Conservation (phyloP, 2,113 vertebrate species). For the Danionella cerebrum region DNA sequence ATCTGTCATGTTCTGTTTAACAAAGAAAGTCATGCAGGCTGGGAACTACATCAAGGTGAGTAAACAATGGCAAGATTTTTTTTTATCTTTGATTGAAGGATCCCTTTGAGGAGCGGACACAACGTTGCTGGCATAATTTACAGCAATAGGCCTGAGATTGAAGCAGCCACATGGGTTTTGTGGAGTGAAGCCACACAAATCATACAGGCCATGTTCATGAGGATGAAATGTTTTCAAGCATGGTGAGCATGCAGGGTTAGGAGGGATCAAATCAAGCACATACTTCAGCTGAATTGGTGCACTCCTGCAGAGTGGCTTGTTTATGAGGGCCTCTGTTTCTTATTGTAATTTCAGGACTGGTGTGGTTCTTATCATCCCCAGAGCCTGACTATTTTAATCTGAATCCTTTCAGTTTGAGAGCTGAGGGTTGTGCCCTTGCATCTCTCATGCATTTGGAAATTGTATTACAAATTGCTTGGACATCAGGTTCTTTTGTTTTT, state of each 20-base stretch:
- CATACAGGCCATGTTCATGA: background rate
- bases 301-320: slow-evolving; percentile 31
- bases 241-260: slow-evolving; percentile 27
- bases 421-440: slow-evolving; percentile 5
- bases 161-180: background rate
- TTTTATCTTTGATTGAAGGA: background rate
- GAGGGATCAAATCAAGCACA: slow-evolving; percentile 29
- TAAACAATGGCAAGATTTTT: background rate
- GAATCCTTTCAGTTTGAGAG: slow-evolving; percentile 21
- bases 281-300: slow-evolving; percentile 27
- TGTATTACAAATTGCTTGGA: background rate
- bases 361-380: background rate
- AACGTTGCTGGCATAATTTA: background rate
- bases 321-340: slow-evolving; percentile 27
- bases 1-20: background rate
- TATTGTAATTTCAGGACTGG: slow-evolving; percentile 31
- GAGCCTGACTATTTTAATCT: slow-evolving; percentile 1
- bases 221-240: background rate
- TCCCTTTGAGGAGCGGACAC: background rate
- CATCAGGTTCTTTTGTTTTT: background rate
- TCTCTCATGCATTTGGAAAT: slow-evolving; percentile 23
- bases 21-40: background rate
- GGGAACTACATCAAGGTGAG: background rate
- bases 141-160: background rate
- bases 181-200: background rate